A percentile compares a stretch with the other conserved stretches of the same genome.
Conservation (phyloP, 2,888 invertebrate genomes). For the Dolichopus griseipennis region DNA sequence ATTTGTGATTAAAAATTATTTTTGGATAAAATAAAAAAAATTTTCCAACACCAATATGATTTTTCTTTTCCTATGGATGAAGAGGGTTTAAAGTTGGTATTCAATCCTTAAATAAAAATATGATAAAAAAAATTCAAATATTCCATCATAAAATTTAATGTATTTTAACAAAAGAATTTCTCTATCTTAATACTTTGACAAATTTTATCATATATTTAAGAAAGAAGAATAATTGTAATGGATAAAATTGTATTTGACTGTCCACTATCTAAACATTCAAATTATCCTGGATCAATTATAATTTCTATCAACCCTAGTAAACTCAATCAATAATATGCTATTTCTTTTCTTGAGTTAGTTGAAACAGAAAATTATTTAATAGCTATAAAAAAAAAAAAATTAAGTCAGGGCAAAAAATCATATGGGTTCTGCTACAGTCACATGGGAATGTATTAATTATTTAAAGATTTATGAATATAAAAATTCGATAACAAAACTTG, state of each 20-base stretch:
- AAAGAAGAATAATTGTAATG: neutral
- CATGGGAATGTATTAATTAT: neutral
- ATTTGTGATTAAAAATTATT: neutral
- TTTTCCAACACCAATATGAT: neutral
- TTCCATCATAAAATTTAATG: neutral
- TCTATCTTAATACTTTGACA: neutral
- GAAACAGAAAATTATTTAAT: neutral
- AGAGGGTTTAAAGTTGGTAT: no score
- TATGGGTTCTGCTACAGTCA: neutral
- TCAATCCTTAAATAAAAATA: no score
- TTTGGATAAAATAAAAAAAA: neutral
- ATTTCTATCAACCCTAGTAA: neutral
- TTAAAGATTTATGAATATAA: no score
- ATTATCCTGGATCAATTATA: neutral
- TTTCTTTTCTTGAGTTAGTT: no score
- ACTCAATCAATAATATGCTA: no score
- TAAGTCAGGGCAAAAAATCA: neutral
- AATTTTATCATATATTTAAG: neutral
- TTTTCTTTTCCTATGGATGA: neutral
- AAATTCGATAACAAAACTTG: no score
- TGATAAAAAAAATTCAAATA: neutral
- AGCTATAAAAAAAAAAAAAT: neutral
- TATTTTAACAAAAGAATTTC: neutral
- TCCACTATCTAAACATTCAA: neutral
- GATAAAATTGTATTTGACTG: neutral